These are phyloP conservation scores for Rhinatrema bivittatum DNA, from an alignment of 2,797 vertebrate genomes.

Conservation along the genomic window DNA sequence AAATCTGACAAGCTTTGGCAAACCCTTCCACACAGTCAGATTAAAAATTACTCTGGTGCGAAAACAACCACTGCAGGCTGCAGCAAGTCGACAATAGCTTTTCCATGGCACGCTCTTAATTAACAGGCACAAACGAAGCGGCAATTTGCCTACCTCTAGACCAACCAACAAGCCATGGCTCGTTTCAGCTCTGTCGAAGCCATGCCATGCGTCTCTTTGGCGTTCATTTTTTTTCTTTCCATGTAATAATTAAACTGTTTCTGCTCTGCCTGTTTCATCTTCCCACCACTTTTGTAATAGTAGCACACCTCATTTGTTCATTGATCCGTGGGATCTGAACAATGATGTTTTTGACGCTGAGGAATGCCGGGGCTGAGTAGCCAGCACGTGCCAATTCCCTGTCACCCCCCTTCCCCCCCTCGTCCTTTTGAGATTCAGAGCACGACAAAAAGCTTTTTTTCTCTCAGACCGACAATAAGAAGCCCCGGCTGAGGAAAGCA, in stretches of 20 bases:
- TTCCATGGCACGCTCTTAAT: constrained; percentile 42
- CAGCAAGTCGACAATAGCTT: constrained; percentile 49
- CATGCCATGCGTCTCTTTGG: constrained; percentile 30
- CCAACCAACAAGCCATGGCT: constrained; percentile 56
- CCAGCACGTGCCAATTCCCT: too few relatives aligned
- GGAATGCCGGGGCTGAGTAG: too few relatives aligned
- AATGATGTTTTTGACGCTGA: too few relatives aligned
- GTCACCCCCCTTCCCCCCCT: too few relatives aligned
- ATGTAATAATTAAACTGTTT: constrained; percentile 9
- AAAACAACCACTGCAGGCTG: constrained; percentile 45
- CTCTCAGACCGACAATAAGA: too few relatives aligned
- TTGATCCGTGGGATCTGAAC: neutral
- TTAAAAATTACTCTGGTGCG: neutral
- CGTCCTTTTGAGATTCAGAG: too few relatives aligned
- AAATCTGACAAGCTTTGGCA: too few relatives aligned
- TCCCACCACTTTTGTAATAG: neutral
- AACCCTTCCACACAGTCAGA: constrained; percentile 6
- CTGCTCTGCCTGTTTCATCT: neutral
- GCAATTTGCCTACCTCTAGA: constrained; percentile 43
- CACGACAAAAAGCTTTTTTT: too few relatives aligned
- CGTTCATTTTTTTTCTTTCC: constrained; percentile 4
- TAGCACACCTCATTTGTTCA: neutral
- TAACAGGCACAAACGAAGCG: constrained; percentile 22
- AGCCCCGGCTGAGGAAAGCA: too few relatives aligned
- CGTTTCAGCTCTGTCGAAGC: constrained; percentile 33